These are phyloP conservation scores for Apogon hyalosoma DNA, from an alignment of 2,797 vertebrate genomes.

Conservation along the genomic window DNA sequence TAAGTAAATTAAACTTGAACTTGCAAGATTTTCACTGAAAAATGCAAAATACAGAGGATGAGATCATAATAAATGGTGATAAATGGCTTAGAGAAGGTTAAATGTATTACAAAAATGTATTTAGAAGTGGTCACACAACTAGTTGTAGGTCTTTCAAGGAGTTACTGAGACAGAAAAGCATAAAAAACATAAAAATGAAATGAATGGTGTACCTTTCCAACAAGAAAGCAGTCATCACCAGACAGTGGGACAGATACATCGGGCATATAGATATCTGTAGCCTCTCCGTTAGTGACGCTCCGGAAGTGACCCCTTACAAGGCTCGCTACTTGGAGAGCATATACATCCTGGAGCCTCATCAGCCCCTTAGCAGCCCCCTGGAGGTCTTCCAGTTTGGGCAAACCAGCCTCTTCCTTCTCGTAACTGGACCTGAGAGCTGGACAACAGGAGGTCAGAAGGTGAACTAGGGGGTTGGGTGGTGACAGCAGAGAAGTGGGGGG, in stretches of 20 bases:
- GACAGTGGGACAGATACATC: slow-evolving; percentile 81
- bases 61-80: no score
- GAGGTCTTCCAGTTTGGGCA: slow-evolving; percentile 90
- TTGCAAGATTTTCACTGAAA: no score
- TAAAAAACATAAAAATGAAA: background rate
- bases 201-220: slow-evolving; percentile 89
- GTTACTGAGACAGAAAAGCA: background rate
- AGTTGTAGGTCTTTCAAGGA: background rate
- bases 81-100: no score
- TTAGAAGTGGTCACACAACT: background rate
- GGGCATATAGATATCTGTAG: slow-evolving; percentile 83
- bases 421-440: slow-evolving; percentile 88
- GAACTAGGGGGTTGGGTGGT: slow-evolving; percentile 33
- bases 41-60: no score
- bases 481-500: slow-evolving; percentile 23
- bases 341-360: slow-evolving; percentile 95
- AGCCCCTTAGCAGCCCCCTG: slow-evolving; percentile 89
- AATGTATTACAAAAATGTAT: no score
- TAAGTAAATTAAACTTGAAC: no score
- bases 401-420: slow-evolving; percentile 79
- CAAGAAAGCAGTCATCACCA: slow-evolving; percentile 92
- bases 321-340: slow-evolving; percentile 86
- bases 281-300: slow-evolving; percentile 59
- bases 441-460: slow-evolving; percentile 52
- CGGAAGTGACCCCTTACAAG: slow-evolving; percentile 88